These are phyloP conservation scores for Parotia lawesii DNA, from an alignment of 2,113 vertebrate genomes.

Conservation along the genomic window DNA sequence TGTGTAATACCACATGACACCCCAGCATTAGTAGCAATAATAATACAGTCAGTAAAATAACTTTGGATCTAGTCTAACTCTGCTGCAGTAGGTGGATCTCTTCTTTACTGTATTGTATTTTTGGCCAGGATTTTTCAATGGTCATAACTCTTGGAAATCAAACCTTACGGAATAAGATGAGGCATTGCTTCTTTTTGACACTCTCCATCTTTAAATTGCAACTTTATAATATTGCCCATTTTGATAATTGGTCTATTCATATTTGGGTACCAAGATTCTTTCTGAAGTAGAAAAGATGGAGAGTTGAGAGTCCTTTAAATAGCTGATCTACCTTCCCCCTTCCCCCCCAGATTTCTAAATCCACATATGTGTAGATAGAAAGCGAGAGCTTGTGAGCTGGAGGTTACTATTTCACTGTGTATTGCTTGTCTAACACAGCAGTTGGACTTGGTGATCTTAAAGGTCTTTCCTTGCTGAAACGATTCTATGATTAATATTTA, in stretches of 20 bases:
- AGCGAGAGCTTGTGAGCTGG: not conserved
- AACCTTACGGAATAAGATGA: not conserved
- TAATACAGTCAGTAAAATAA: not conserved
- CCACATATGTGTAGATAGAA: not conserved
- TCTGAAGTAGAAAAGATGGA: not conserved
- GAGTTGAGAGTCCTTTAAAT: not conserved
- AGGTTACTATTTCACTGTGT: not conserved
- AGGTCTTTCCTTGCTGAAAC: not conserved
- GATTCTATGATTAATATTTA: not conserved
- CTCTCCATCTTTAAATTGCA: not conserved
- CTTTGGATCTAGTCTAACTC: not conserved
- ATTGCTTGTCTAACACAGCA: not conserved
- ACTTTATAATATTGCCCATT: not conserved
- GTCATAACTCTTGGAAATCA: not conserved
- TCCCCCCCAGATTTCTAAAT: not conserved
- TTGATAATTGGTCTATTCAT: not conserved
- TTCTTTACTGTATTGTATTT: not conserved
- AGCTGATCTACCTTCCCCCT: not conserved
- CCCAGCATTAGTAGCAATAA: not conserved
- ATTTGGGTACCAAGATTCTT: not conserved
- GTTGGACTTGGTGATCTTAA: too few species aligned
- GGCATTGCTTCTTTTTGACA: not conserved
- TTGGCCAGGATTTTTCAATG: not conserved
- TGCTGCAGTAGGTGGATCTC: not conserved
- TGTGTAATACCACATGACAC: not conserved